Base-by-base conservation (phyloP, 1,140 invertebrate genomes). In the Drosophila pectinifera region DNA sequence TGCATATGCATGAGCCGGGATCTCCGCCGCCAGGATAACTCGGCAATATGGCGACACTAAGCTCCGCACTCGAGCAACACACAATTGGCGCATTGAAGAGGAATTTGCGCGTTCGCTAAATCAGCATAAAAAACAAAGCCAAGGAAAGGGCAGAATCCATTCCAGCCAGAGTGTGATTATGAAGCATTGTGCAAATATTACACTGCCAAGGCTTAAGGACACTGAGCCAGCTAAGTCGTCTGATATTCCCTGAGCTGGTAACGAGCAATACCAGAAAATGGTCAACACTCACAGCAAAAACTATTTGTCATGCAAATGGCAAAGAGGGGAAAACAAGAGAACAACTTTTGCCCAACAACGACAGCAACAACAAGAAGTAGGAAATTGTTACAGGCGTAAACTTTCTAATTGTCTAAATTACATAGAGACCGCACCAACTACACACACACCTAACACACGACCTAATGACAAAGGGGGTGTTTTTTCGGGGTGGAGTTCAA, bases 401-500 rank as follows among this genome's bases (percentile, higher is more conserved):
- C 72, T 88, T 86, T 82, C 84, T 86, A 86, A 86, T 86, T 86
- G 83, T 88, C 85, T 88, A 62, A 86, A 86, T 83, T 83, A 76
- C 75, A 89, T 69, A 82, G 69, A 86, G 61, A 78, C 46, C 61
- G 57, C 73, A 81, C 75, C 63, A 46, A 73, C 77, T 61, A 65
- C 57, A 43, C 16, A 1, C 46, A 18, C 16, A 51, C 16, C n/a
- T n/a, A n/a, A 20, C 46, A 31, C 16, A 45, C 31, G 49, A 49
- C 57, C 57, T 55, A 49, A 53, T 55, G 70, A 74, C 28, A 20
- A 20, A 5, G 18, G 57, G 42, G 18, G 24, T 41, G 26, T n/a
- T 24, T 31, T 39, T 13, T n/a, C 22, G 51, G 34, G 26, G 11
- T 22, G 53, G 38, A 6, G 48, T 64, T 22, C 16, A 31, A 4